Percentiles rank a stretch among this genome's conserved stretches.
phyloP scores from a whole-genome alignment of 2,888 invertebrate genomes.

The Pristionchus japonicus region DNA sequence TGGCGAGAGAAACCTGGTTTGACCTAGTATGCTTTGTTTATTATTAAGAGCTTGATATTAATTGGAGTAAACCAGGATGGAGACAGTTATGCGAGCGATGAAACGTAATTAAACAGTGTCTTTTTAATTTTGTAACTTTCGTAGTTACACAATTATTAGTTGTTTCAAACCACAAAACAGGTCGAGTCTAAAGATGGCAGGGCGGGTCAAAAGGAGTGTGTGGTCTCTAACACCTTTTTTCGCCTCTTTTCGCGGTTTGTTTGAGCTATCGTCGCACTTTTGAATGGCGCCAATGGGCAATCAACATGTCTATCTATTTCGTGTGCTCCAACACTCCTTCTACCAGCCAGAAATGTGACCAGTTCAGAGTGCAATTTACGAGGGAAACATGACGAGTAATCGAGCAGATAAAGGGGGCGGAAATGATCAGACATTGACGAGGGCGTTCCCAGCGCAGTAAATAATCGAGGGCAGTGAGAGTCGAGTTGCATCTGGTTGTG shows the following conservation, averaged over 20 bases:
- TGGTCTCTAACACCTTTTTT: neutral
- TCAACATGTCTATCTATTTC: neutral
- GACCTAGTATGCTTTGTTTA: too few relatives aligned
- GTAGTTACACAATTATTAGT: too few relatives aligned
- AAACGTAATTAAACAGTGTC: neutral
- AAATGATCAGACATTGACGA: neutral
- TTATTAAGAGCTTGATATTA: too few relatives aligned
- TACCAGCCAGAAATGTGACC: neutral
- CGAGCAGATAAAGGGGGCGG: neutral
- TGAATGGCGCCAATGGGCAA: neutral
- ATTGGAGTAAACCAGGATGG: neutral
- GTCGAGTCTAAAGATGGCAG: too few relatives aligned
- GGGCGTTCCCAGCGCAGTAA: conserved; percentile 13
- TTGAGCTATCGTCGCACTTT: conserved; percentile 9
- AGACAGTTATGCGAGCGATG: neutral
- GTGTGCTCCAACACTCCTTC: neutral
- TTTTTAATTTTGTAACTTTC: too few relatives aligned
- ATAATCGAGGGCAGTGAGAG: neutral
- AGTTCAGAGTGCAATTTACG: neutral
- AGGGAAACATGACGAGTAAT: too few relatives aligned
- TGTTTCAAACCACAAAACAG: too few relatives aligned
- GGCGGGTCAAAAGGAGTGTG: too few relatives aligned
- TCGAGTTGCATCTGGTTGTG: neutral
- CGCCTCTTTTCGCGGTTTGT: neutral
- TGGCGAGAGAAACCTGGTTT: too few relatives aligned